A percentile compares a stretch with the other conserved stretches of the same genome.
phyloP scores from a whole-genome alignment of 2,888 invertebrate genomes.

The Loripinus fragilis region DNA sequence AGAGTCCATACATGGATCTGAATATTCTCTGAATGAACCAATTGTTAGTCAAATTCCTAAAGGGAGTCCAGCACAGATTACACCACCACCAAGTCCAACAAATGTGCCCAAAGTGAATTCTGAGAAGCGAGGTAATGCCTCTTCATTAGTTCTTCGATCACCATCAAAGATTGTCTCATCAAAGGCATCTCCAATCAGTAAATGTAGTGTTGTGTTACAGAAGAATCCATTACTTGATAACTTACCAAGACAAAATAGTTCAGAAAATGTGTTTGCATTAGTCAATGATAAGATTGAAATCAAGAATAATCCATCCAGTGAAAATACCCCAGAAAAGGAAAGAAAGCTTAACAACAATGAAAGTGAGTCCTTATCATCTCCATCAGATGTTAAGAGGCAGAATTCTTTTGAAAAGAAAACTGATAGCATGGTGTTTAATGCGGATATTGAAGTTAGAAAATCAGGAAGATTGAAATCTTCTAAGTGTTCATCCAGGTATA shows the following conservation, averaged over 20 bases:
- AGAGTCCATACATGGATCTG: no score
- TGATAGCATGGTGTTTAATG: conserved; percentile 45
- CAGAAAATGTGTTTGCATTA: conserved; percentile 23
- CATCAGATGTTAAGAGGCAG: not conserved
- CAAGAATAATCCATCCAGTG: not conserved
- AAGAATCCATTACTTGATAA: conserved; percentile 46
- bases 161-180: not conserved
- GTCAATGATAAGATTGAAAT: conserved; percentile 10
- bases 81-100: not conserved
- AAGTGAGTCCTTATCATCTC: not conserved
- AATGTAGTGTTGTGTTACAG: conserved; percentile 44
- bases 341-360: not conserved
- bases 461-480: conserved; percentile 50
- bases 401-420: conserved; percentile 19
- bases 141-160: not conserved
- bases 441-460: conserved; percentile 45
- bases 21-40: not conserved
- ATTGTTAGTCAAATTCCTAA: not conserved
- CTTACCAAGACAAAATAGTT: conserved; percentile 26
- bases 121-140: not conserved
- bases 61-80: not conserved
- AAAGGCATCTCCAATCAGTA: not conserved
- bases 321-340: not conserved
- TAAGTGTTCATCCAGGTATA: conserved; percentile 58
- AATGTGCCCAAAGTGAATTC: not conserved